Percentiles rank a stretch among this genome's conserved stretches.
Evolutionary conservation across 37 sponge, comb jelly and placozoan genomes (phyloP).

Genomic region (Dysidea cf. avara): DNA sequence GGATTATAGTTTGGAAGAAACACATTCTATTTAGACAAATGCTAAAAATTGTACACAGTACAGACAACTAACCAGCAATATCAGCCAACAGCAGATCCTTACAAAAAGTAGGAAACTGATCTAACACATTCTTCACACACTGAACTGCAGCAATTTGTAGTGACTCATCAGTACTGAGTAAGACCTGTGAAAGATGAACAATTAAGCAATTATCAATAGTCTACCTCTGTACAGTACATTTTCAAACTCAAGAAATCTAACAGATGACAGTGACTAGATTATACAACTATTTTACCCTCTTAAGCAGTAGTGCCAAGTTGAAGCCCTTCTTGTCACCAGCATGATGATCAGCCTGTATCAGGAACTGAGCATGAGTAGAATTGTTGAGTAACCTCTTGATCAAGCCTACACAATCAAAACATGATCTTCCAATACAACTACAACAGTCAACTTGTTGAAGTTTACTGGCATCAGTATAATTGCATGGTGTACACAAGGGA

Average conservation of each 20-base stretch:
- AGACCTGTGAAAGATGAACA: slow-evolving; percentile 26
- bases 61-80: slow-evolving; percentile 43
- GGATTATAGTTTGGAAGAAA: too few relatives aligned
- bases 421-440: background rate
- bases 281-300: slow-evolving; percentile 56
- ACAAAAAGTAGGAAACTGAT: slow-evolving; percentile 38
- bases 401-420: slow-evolving; percentile 14
- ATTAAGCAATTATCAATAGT: background rate
- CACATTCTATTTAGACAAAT: background rate
- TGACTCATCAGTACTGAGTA: slow-evolving; percentile 46
- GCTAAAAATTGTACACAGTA: background rate
- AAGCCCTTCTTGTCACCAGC: background rate
- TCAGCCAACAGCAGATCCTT: slow-evolving; percentile 48
- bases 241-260: too few relatives aligned
- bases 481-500: background rate
- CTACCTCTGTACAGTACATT: too few relatives aligned
- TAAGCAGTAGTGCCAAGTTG: slow-evolving; percentile 59
- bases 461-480: background rate
- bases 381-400: slow-evolving; percentile 30
- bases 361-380: slow-evolving; percentile 33
- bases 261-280: too few relatives aligned
- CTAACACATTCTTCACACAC: slow-evolving; percentile 52
- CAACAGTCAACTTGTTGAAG: background rate
- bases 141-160: slow-evolving; percentile 60
- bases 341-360: slow-evolving; percentile 48